Base-by-base conservation (phyloP, 2,113 vertebrate species). In the Pao palembangensis region DNA sequence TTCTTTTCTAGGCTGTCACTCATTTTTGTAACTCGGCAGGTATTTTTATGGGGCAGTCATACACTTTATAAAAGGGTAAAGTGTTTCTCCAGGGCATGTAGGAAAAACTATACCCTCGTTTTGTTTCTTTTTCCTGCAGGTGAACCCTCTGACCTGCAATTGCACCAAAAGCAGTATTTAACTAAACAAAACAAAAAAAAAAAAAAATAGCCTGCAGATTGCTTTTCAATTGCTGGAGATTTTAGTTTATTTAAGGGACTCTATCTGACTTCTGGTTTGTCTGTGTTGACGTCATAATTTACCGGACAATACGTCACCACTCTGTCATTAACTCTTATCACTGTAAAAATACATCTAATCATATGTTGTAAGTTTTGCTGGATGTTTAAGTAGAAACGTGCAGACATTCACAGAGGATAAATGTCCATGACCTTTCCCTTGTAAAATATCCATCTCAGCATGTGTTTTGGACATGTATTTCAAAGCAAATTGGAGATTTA, bases 1-100 rank as follows among this genome's bases (percentile, higher is more conserved):
- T 71, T 75, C 69, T 68, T 54, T 80, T 80, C 69, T 58, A 79
- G 76, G 71, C 67, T 46, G 59, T 67, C 69, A 50, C 63, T 75
- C 50, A 21, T 55, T 54, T 73, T 72, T 78, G 81, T 75, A 69
- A 78, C 60, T 47, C 70, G 71, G 76, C 62, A 83, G 83, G 83
- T 79, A 86, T 89, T 87, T 89, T 88, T 89, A 87, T 87, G 65
- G 78, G 67, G 28, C 73, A 52, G 74, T 65, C 42, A 66, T 71
- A 55, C 72, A 68, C 47, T 66, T 73, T 63, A 48, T 59, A 60
- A 56, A 79, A 75, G 53, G 25, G 46, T 76, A 64, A 78, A 73
- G 18, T 60, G 44, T 56, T 53, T 65, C 81, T 74, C 28, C 2
- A 25, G 76, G 80, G 50, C 42, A 71, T 16, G 10, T 17, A 66